Evolutionary conservation across 2,113 vertebrate species (phyloP), one percentile per base, ranked within the genome.

Genomic region (Scomber japonicus): DNA sequence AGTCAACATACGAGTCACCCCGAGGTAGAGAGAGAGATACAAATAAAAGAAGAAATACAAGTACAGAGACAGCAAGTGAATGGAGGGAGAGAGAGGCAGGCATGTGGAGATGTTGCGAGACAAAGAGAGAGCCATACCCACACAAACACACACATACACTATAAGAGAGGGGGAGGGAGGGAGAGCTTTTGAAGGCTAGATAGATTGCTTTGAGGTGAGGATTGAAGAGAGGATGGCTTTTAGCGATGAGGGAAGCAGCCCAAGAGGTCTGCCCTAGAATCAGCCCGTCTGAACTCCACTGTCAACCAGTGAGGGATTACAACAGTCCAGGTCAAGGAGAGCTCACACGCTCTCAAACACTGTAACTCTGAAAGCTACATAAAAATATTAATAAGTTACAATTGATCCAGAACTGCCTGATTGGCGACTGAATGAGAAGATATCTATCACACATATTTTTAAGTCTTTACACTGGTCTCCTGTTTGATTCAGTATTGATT

Each of bases 221-320:
- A 79, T 66, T 78, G 75, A 78, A 73, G 69, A 71, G 71, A 68
- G 19, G 77, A 73, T 75, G 66, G 57, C 55, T 90, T 80, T 86
- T 74, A 82, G 81, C 75, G 71, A 71, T 21, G 59, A 80, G 69
- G 53, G 51, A 56, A 53, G 40, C 54, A 77, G 69, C 81, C 77
- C 59, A 24, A 82, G 76, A 84, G 79, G 49, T 75, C 76, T 81
- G 73, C 75, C 31, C 70, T 55, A 55, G 71, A 75, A 82, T 61
- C 76, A 64, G 44, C 30, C 16, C 30, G 84, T 59, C 61, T 67
- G 75, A 76, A 84, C 75, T 71, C 35, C 75, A 11, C 78, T 76
- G 70, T 74, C 87, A 80, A 45, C 54, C 64, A 2, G 61, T 75
- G 56, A 86, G 35, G 68, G 81, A 89, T 86, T 78, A 89, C 75